Percentiles rank a stretch among this genome's conserved stretches.
Conservation (phyloP, 2,797 vertebrate genomes). For the Lerista edwardsae region DNA sequence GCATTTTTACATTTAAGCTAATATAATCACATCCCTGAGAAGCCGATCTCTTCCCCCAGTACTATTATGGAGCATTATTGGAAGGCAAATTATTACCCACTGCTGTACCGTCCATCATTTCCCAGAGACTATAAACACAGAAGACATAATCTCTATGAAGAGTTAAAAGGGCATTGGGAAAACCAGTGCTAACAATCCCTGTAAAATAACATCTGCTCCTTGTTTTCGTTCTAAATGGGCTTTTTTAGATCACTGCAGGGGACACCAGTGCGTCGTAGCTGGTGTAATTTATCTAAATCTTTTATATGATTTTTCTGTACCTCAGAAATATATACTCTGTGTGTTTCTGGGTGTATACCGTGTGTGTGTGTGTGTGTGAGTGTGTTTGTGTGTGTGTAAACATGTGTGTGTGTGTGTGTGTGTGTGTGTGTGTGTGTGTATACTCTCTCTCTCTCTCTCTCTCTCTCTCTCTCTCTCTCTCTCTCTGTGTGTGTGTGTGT, state of each 20-base stretch:
- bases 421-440: too few relatives aligned
- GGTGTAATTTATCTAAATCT: constrained; percentile 65
- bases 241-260: constrained; percentile 62
- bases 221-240: constrained; percentile 59
- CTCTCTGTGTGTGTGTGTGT: too few relatives aligned
- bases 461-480: too few relatives aligned
- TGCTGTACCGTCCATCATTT: constrained; percentile 26
- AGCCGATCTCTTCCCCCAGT: constrained; percentile 14
- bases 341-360: too few relatives aligned
- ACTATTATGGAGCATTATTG: constrained; percentile 41
- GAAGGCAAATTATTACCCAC: constrained; percentile 41
- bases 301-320: constrained; percentile 62
- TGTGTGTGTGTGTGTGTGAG: too few relatives aligned
- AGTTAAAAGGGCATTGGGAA: constrained; percentile 38
- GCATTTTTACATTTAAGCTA: constrained; percentile 34
- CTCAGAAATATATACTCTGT: too few relatives aligned
- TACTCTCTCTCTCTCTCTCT: background rate
- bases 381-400: too few relatives aligned
- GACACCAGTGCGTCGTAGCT: constrained; percentile 43
- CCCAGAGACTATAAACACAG: constrained; percentile 35
- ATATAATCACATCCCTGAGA: constrained; percentile 25
- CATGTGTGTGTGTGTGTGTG: too few relatives aligned
- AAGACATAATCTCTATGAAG: constrained; percentile 48
- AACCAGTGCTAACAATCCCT: constrained; percentile 52
- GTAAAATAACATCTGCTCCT: constrained; percentile 63